Base-by-base conservation (phyloP, 2,888 invertebrate genomes). In the Xiphydria camelus region DNA sequence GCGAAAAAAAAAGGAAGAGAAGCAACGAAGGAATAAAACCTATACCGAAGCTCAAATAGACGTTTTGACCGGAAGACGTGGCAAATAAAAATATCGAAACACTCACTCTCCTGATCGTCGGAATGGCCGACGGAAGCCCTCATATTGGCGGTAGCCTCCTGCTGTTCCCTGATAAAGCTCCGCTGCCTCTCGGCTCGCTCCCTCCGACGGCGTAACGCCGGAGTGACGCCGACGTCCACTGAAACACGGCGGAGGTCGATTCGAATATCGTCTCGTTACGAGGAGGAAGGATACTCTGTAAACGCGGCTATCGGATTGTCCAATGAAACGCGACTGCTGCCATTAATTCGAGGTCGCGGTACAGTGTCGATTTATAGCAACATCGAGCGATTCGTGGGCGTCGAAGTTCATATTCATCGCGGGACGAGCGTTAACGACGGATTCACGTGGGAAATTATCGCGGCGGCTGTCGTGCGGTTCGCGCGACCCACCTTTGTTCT, bases 111-210 rank as follows among this genome's bases (percentile, higher is more conserved):
- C 46, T 72, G 67, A 52, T 73, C 64, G 55, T 70, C 66, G 64
- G 68, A 55, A 46, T 70, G 66, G 35, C 68, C 66, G 51, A 69
- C 60, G 31, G 76, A 74, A 38, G 76, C 77, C 59, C 78, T 76
- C 63, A 80, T 76, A 51, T 78, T 76, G 52, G 78, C 79, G 40
- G 78, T 79, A 48, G 82, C 82, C 76, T 90, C 89, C 68, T 89
- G 83, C 68, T 89, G 92, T 63, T 92, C 91, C 64, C 85, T 83
- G 63, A 91, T 87, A 66, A 91, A 90, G 67, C 88, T 89, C 42
- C 89, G 85, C 69, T 93, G 92, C 50, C 93, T 81, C 60, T 91
- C 91, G 33, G 87, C 91, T 53, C 93, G 82, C 67, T 92, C 91
- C 49, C 91, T 81, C 49, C 93, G 81, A 61, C 91, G 82, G 62